Evolutionary conservation across 2,113 vertebrate genomes (phyloP).

Genomic region (Scopus umbretta): DNA sequence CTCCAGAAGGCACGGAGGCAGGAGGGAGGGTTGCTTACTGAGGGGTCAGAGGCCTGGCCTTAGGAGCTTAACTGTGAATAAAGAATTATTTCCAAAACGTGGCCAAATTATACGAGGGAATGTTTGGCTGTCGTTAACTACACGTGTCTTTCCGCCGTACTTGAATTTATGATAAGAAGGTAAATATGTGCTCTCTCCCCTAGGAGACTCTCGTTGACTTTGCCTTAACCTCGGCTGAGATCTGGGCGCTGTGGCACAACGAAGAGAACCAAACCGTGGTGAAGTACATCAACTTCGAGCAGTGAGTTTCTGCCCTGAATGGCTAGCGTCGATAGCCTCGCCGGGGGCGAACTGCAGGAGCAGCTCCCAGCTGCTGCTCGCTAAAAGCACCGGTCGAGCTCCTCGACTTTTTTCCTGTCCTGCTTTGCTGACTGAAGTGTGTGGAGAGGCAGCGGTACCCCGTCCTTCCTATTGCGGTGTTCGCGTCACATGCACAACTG

Average conservation of each 20-base stretch:
- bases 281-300: constrained; percentile 94
- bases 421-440: background rate
- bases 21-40: background rate
- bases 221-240: constrained; percentile 83
- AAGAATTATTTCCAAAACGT: background rate
- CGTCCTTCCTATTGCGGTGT: accelerated
- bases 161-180: background rate
- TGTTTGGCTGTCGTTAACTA: background rate
- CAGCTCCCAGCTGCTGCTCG: accelerated
- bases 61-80: background rate
- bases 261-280: constrained; percentile 85
- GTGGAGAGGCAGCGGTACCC: background rate
- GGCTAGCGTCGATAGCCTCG: accelerated
- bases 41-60: background rate
- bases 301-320: constrained; percentile 69
- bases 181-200: background rate
- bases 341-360: background rate
- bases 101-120: background rate
- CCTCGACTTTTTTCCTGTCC: background rate
- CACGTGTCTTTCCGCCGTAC: accelerated
- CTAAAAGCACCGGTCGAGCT: background rate
- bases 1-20: accelerated
- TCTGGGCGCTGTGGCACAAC: constrained; percentile 93
- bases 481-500: accelerated
- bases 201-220: constrained; percentile 92